A percentile compares a stretch with the other conserved stretches of the same genome.
Conservation (phyloP, 64 coral and sea anemone species). For the Dendrophyllia cribrosa region DNA sequence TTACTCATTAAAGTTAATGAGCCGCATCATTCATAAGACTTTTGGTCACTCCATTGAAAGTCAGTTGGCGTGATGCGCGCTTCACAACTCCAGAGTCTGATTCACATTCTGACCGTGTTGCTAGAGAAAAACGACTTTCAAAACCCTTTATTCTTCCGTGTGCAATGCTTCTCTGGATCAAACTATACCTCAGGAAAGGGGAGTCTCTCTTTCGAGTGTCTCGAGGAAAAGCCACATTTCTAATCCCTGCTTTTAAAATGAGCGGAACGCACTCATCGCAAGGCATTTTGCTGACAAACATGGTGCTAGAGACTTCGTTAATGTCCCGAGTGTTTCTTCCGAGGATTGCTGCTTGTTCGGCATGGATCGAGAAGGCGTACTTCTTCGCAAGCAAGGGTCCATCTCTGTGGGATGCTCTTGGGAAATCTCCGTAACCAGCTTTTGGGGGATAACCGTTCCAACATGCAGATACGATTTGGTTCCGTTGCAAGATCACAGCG, state of each 20-base stretch:
- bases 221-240: slow-evolving; percentile 71
- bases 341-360: slow-evolving; percentile 73
- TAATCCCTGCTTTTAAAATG: slow-evolving; percentile 71
- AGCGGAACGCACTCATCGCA: slow-evolving; percentile 79
- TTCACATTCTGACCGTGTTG: background rate
- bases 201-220: slow-evolving; percentile 15
- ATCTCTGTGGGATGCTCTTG: slow-evolving; percentile 62
- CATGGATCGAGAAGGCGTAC: slow-evolving; percentile 73
- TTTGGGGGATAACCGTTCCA: slow-evolving; percentile 79
- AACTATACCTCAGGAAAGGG: slow-evolving; percentile 32
- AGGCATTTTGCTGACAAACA: slow-evolving; percentile 86
- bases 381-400: slow-evolving; percentile 58
- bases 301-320: slow-evolving; percentile 51
- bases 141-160: slow-evolving; percentile 36
- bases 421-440: slow-evolving; percentile 74
- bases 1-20: background rate
- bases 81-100: background rate
- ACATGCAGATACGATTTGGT: slow-evolving; percentile 63
- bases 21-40: background rate
- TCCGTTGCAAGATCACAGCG: slow-evolving; percentile 48
- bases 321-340: slow-evolving; percentile 53
- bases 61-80: background rate
- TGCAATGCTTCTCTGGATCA: slow-evolving; percentile 35
- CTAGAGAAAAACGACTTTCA: slow-evolving; percentile 3
- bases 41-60: background rate